Base-by-base conservation (phyloP, 1,140 invertebrate species). In the Phenacoccus solenopsis region DNA sequence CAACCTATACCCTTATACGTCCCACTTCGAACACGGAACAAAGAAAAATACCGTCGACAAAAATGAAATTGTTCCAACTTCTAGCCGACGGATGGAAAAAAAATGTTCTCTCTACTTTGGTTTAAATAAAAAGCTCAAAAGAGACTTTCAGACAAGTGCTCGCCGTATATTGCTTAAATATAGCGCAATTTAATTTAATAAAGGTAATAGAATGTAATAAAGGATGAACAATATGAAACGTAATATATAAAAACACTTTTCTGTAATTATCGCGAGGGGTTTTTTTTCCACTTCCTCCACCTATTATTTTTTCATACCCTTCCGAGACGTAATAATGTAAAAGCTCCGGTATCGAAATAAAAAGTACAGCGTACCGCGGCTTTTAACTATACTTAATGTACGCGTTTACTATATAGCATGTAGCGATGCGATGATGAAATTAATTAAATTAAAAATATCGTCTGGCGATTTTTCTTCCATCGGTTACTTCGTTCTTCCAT, bases 1-100 rank as follows among this genome's bases (percentile, higher is more conserved):
- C n/a, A n/a, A n/a, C n/a, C n/a, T n/a, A n/a, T n/a, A n/a, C n/a
- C n/a, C n/a, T n/a, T n/a, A n/a, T n/a, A n/a, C n/a, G 38, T 10
- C 20, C 38, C 38, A 49, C 38, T n/a, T n/a, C 5, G 13, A 49
- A 49, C 13, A 49, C 16, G 20, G 38, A 49, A 49, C 16, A 49
- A 5, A 49, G 38, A 49, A 49, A 32, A 32, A 32, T 32, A n/a
- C n/a, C n/a, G 30, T 32, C 30, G 30, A 32, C 5, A 32, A 32
- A 49, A 49, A 49, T 49, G 38, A 49, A 49, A 49, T n/a, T 49
- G 38, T 49, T 49, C 38, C 38, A 49, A 49, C 38, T 49, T 49
- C 20, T 32, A n/a, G n/a, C 30, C n/a, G n/a, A n/a, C n/a, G n/a
- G n/a, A n/a, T 32, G 30, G 30, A 5, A 13, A 32, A 32, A 32